Base-by-base conservation (phyloP, 1,140 invertebrate species). In the Mizuhopecten yessoensis region DNA sequence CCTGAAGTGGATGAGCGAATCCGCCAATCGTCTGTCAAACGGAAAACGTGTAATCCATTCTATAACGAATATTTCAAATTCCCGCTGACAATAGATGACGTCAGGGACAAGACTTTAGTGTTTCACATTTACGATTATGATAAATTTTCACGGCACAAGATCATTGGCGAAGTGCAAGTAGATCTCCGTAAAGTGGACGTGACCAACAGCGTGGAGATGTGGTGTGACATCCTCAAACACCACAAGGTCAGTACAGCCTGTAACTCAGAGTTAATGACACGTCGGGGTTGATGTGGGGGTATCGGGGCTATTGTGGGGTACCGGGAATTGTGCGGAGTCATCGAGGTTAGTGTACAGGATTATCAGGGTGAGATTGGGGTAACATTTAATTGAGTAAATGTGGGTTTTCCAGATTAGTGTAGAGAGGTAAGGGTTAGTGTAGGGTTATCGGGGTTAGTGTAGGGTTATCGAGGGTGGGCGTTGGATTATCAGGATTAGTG, bases 81-180 rank as follows among this genome's bases (percentile, higher is more conserved):
- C 94, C 97, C 97, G 86, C 96, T 97, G 34, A 97, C 97, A 0
- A 98, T 98, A 94, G 98, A 98, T 89, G 98, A 98, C 90, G 96
- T 98, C 0, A 97, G 97, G 11, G 97, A 98, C 75, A 97, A 98
- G 34, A 98, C 98, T 88, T 96, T 98, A 0, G 98, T 98, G 95
- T 98, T 99, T 96, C 98, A 98, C 0, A 98, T 99, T 0, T 99
- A 98, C 95, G 98, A 99, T 96, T 99, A 99, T 96, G 98, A 99
- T 96, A 97, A 98, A 87, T 99, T 99, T 97, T 98, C 98, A 34
- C 97, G 98, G 5, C 98, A 99, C 95, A 98, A 98, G 96, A 97
- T 98, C 42, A 98, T 99, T 90, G 98, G 98, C 0, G 98, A 98
- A 96, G 98, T 99, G 10, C 97, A 98, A 29, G 96, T 99, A 10